phyloP scores from a whole-genome alignment of 1,140 invertebrate species.

The Oryzaephilus surinamensis region DNA sequence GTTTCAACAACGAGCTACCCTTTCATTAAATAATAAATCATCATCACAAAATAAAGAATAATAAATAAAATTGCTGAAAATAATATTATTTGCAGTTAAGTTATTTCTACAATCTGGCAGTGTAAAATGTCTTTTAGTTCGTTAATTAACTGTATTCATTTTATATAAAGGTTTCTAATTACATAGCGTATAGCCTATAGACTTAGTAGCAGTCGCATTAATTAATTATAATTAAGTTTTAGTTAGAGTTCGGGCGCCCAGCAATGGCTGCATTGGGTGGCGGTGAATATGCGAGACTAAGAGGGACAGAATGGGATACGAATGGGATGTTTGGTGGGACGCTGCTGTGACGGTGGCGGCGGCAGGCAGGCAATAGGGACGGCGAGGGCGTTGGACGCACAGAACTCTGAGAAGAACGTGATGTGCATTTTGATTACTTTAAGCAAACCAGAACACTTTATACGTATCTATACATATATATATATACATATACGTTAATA shows the following conservation, averaged over 20 bases:
- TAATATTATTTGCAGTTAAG: conserved; percentile 33
- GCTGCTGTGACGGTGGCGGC: conserved; percentile 2
- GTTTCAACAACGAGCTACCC: too few relatives aligned
- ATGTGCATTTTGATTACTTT: conserved; percentile 16
- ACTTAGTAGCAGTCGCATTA: conserved; percentile 49
- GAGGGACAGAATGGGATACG: conserved; percentile 1
- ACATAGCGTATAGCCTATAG: conserved; percentile 41
- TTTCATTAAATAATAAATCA: too few relatives aligned
- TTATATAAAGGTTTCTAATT: conserved; percentile 51
- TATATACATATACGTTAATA: too few relatives aligned
- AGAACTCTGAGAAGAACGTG: too few relatives aligned
- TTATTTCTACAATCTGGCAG: conserved; percentile 35
- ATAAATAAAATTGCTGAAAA: too few relatives aligned
- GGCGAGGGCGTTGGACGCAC: too few relatives aligned
- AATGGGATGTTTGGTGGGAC: conserved; percentile 5
- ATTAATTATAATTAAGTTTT: conserved; percentile 73
- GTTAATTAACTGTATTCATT: conserved; percentile 50
- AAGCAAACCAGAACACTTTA: too few relatives aligned
- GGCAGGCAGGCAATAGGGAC: conserved; percentile 6
- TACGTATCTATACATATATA: too few relatives aligned
- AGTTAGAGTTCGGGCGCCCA: conserved; percentile 50
- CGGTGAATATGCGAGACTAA: neutral
- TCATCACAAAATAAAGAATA: too few relatives aligned
- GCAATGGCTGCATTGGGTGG: conserved; percentile 1
- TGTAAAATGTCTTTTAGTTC: conserved; percentile 46